These are phyloP conservation scores for Anser brachyrhynchus DNA, from an alignment of 2,113 vertebrate genomes.

Conservation along the genomic window DNA sequence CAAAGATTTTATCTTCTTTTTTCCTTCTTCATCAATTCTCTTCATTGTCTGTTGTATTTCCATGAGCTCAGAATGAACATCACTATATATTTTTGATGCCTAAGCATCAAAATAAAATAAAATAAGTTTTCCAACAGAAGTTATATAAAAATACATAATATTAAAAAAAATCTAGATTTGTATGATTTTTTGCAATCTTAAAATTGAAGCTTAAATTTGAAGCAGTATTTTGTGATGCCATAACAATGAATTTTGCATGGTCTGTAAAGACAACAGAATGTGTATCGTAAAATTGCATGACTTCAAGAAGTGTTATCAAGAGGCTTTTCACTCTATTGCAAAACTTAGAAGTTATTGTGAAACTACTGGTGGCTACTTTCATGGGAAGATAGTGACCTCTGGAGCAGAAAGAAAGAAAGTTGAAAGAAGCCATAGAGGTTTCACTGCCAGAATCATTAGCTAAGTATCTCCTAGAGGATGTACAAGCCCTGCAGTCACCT, in stretches of 20 bases:
- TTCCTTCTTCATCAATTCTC: conserved; percentile 19
- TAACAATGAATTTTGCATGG: not conserved
- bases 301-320: not conserved
- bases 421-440: not conserved
- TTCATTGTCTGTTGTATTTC: conserved; percentile 32
- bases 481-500: not conserved
- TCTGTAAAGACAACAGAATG: not conserved
- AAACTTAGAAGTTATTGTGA: not conserved
- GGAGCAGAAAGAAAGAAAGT: conserved; percentile 66
- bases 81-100: conserved; percentile 27
- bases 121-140: not conserved
- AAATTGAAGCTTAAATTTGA: not conserved
- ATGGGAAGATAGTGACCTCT: conserved; percentile 69
- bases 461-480: not conserved
- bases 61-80: conserved; percentile 31
- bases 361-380: conserved; percentile 29
- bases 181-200: not conserved
- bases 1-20: conserved; percentile 37
- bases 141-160: not conserved
- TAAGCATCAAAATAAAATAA: conserved; percentile 26
- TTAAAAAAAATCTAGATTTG: not conserved
- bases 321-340: not conserved
- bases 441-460: not conserved
- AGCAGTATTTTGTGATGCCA: not conserved
- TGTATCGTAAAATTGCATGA: not conserved